Conservation (phyloP, 2,113 vertebrate species). For the Archocentrus centrarchus region DNA sequence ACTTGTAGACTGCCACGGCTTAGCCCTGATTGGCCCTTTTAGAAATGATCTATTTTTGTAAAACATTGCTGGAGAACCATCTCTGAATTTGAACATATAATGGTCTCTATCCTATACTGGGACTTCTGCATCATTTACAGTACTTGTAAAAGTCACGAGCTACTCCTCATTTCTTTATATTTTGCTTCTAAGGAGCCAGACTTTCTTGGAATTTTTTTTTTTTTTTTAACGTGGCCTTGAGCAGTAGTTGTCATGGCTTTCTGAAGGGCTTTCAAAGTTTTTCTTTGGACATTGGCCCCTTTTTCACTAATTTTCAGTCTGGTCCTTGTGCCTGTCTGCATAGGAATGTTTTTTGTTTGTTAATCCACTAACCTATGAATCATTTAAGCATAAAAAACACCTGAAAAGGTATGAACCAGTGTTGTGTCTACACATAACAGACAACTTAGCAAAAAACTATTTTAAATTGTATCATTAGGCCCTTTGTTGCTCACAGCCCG, state of each 20-base stretch:
- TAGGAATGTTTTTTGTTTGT: not conserved
- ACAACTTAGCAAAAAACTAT: not conserved
- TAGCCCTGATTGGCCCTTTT: conserved; percentile 5
- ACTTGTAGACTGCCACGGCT: conserved; percentile 48
- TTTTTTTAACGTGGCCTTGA: too few relatives aligned
- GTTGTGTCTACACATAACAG: not conserved
- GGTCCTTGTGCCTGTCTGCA: not conserved
- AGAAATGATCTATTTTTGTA: conserved; percentile 22
- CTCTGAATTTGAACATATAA: not conserved
- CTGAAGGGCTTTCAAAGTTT: not conserved
- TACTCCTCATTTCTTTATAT: not conserved
- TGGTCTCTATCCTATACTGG: not conserved
- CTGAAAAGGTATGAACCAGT: not conserved
- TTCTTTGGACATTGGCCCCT: not conserved
- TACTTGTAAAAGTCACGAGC: not conserved
- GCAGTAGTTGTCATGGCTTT: not conserved
- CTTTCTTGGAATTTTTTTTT: not conserved
- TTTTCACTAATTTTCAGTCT: not conserved
- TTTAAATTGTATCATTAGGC: not conserved
- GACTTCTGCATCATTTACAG: not conserved
- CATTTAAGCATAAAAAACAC: not conserved
- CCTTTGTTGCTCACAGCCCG: not conserved
- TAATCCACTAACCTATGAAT: not conserved
- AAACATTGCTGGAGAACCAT: conserved; percentile 12
- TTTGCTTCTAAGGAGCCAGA: not conserved